Conservation (phyloP, 2,113 vertebrate genomes). For the Clarias batrachus region DNA sequence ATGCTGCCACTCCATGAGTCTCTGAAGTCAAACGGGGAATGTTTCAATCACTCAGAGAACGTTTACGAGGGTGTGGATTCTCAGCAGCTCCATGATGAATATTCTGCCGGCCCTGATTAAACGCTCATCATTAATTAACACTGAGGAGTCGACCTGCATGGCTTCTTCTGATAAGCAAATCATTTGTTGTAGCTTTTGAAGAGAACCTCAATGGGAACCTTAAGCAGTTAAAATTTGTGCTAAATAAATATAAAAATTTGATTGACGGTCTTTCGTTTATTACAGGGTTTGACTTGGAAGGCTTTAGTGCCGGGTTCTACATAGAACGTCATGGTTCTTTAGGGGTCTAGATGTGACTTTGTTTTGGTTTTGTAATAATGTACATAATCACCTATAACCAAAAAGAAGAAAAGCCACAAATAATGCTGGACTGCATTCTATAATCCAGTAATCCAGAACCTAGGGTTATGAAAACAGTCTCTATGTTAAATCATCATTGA, state of each 20-base stretch:
- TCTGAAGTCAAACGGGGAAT: constrained; percentile 32
- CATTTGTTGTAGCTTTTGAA: neutral
- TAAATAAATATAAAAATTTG: no score
- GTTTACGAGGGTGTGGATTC: neutral
- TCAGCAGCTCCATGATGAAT: neutral
- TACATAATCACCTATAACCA: neutral
- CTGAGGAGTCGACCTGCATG: neutral
- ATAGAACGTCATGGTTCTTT: neutral
- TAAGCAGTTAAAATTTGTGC: neutral
- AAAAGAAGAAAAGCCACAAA: neutral
- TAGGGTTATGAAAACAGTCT: neutral
- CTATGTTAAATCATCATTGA: neutral
- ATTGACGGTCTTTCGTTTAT: neutral
- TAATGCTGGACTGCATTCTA: neutral
- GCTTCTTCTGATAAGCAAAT: neutral
- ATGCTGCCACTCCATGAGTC: constrained; percentile 40
- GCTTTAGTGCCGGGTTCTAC: neutral
- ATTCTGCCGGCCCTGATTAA: neutral
- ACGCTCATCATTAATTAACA: neutral
- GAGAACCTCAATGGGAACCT: neutral
- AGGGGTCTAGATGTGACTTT: neutral
- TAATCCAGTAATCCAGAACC: neutral
- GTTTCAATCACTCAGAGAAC: neutral
- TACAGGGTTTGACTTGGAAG: neutral
- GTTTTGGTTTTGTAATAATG: neutral